Evolutionary conservation across 2,888 invertebrate species (phyloP).

Genomic region (Atrina japonica): DNA sequence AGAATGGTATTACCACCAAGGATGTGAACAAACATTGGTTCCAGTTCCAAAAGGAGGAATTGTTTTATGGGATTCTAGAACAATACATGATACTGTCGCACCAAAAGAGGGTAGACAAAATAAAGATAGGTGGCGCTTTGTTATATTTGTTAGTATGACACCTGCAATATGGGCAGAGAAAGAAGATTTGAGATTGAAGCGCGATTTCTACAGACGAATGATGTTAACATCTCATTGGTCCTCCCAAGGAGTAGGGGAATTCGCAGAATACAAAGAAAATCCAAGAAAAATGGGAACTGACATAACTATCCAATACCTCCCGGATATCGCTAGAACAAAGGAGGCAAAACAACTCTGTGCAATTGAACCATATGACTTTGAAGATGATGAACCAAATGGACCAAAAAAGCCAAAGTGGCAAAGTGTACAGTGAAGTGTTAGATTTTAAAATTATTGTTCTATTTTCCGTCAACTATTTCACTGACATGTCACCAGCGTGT

Average conservation of each 20-base stretch:
- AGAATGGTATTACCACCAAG: conserved; percentile 44
- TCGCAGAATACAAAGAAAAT: conserved; percentile 31
- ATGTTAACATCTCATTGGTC: conserved; percentile 68
- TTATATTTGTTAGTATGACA: conserved; percentile 68
- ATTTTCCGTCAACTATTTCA: too few relatives aligned
- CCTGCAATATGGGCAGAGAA: conserved; percentile 67
- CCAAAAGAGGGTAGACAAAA: conserved; percentile 53
- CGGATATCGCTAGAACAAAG: conserved; percentile 59
- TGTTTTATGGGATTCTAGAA: conserved; percentile 71
- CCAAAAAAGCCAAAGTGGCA: conserved; percentile 56
- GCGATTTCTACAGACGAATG: conserved; percentile 50
- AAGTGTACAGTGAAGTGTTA: too few relatives aligned
- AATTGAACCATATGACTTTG: conserved; percentile 51
- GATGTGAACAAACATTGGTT: conserved; percentile 48
- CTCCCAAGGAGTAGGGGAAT: conserved; percentile 44
- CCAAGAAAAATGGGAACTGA: neutral
- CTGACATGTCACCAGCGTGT: neutral
- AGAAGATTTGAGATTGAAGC: conserved; percentile 53
- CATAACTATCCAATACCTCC: conserved; percentile 43
- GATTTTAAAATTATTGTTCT: too few relatives aligned
- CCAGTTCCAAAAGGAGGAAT: conserved; percentile 72
- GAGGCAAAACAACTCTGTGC: conserved; percentile 58
- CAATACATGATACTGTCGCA: conserved; percentile 64
- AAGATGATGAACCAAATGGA: conserved; percentile 54
- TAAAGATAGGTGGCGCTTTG: conserved; percentile 64